phyloP scores from a whole-genome alignment of 2,888 invertebrate genomes.

The Tanypteryx hageni region DNA sequence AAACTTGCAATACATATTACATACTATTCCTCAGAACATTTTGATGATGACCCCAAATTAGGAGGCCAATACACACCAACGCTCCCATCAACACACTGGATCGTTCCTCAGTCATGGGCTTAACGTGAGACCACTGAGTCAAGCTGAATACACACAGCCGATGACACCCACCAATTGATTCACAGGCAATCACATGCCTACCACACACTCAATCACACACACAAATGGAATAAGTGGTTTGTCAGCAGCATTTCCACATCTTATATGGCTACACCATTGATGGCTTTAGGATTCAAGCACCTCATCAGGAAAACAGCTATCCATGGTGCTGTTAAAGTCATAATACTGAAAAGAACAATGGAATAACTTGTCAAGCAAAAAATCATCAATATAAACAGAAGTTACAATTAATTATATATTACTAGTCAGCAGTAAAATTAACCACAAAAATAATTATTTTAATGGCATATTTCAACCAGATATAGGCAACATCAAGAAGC shows the following conservation, averaged over 20 bases:
- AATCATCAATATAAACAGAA: background rate
- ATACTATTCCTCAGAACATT: conserved; percentile 53
- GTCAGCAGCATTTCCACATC: conserved; percentile 26
- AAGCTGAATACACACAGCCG: conserved; percentile 9
- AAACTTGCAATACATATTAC: conserved; percentile 28
- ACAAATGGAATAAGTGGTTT: conserved; percentile 31
- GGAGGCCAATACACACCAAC: conserved; percentile 29
- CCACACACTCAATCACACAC: conserved; percentile 39
- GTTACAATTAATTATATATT: too few relatives aligned
- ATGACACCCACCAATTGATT: background rate
- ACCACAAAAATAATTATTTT: too few relatives aligned
- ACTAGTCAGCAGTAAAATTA: too few relatives aligned
- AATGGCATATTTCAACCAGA: too few relatives aligned
- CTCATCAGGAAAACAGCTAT: conserved; percentile 62
- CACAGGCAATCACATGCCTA: conserved; percentile 13
- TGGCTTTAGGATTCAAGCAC: conserved; percentile 63
- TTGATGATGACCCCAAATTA: conserved; percentile 6
- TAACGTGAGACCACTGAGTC: conserved; percentile 2
- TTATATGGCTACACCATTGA: conserved; percentile 48
- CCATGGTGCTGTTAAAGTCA: conserved; percentile 43
- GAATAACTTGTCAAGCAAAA: background rate
- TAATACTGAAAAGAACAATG: conserved; percentile 31
- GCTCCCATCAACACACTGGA: conserved; percentile 37
- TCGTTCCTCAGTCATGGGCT: conserved; percentile 32
- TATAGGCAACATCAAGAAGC: too few relatives aligned